phyloP scores from a whole-genome alignment of 2,888 invertebrate species.

The Apodemia mormo region DNA sequence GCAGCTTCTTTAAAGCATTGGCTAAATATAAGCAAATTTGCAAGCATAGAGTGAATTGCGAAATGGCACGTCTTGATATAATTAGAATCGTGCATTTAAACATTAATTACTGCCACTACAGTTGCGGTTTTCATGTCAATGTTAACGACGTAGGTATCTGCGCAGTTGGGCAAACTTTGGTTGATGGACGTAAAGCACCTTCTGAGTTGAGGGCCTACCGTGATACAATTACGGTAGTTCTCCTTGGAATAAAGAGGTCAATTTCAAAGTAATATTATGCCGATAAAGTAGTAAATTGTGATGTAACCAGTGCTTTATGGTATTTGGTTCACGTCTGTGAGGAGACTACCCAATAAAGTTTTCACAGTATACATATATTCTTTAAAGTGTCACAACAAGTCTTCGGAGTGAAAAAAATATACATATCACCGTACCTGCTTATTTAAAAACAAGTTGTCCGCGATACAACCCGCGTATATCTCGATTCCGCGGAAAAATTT shows the following conservation, averaged over 20 bases:
- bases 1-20: neutral
- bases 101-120: conserved; percentile 5
- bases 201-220: neutral
- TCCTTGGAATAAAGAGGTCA: neutral
- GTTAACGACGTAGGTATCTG: neutral
- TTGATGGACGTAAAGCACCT: neutral
- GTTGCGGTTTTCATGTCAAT: conserved; percentile 5
- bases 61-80: neutral
- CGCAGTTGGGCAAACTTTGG: conserved; percentile 2
- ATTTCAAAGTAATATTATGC: neutral
- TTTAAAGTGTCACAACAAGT: neutral
- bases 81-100: conserved; percentile 5
- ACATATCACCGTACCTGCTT: neutral
- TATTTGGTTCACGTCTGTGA: too few relatives aligned
- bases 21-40: neutral
- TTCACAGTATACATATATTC: too few relatives aligned
- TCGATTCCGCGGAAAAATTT: too few relatives aligned
- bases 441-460: neutral
- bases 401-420: neutral
- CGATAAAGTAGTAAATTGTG: neutral
- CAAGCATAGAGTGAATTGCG: neutral
- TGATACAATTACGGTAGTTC: neutral
- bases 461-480: too few relatives aligned
- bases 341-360: too few relatives aligned
- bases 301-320: neutral